Conservation (phyloP, 2,888 invertebrate genomes). For the Ctena decussata region DNA sequence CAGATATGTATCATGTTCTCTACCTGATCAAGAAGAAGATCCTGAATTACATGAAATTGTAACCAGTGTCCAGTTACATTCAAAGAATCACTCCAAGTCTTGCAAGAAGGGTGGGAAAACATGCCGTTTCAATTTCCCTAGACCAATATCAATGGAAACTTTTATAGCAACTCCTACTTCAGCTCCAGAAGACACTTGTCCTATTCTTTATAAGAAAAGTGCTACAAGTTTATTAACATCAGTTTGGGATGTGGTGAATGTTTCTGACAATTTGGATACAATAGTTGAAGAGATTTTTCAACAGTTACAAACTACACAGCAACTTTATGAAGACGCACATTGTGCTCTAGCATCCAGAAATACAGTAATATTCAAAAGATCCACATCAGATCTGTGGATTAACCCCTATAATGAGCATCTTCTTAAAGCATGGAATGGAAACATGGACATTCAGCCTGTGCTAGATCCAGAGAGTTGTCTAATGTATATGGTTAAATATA, state of each 20-base stretch:
- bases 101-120: slow-evolving; percentile 48
- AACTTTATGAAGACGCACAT: slow-evolving; percentile 30
- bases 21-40: slow-evolving; percentile 44
- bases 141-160: slow-evolving; percentile 44
- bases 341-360: slow-evolving; percentile 29
- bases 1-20: slow-evolving; percentile 44
- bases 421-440: no score
- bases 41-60: slow-evolving; percentile 51
- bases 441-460: no score
- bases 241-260: slow-evolving; percentile 18
- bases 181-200: slow-evolving; percentile 13
- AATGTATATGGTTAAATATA: no score
- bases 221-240: slow-evolving; percentile 18
- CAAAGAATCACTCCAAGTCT: slow-evolving; percentile 56
- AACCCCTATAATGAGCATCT: slow-evolving; percentile 63
- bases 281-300: slow-evolving; percentile 19
- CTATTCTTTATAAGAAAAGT: slow-evolving; percentile 2
- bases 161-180: slow-evolving; percentile 27
- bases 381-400: slow-evolving; percentile 50
- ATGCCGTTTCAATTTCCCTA: slow-evolving; percentile 57
- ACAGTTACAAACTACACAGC: slow-evolving; percentile 9
- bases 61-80: slow-evolving; percentile 54
- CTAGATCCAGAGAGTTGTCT: no score
- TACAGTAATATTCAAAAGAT: slow-evolving; percentile 19
- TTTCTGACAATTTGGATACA: background rate